These are phyloP conservation scores for Todus mexicanus DNA, from an alignment of 2,797 vertebrate species.

Conservation along the genomic window DNA sequence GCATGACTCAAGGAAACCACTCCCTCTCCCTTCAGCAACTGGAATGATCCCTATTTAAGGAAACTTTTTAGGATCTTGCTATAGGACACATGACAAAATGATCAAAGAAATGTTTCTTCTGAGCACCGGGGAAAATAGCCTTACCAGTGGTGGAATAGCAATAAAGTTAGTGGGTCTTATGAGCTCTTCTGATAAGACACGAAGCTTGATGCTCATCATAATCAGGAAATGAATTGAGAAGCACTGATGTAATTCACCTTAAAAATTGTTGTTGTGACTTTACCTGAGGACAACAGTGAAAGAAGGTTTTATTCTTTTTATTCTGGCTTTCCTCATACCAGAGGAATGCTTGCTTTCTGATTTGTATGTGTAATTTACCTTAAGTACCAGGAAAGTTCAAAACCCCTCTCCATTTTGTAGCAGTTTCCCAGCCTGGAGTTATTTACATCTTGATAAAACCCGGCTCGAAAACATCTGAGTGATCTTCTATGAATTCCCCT, in stretches of 20 bases:
- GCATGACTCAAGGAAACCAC: neutral
- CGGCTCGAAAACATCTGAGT: neutral
- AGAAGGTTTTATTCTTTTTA: neutral
- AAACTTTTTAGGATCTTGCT: neutral
- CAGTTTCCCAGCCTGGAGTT: neutral
- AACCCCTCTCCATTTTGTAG: neutral
- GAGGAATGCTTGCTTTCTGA: neutral
- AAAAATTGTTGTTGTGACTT: neutral
- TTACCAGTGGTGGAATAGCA: neutral
- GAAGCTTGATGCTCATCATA: neutral
- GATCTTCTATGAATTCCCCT: neutral
- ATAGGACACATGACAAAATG: neutral
- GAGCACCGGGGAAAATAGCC: neutral
- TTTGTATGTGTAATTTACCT: neutral
- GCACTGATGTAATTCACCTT: neutral
- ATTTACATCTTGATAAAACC: too few relatives aligned
- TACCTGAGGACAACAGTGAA: neutral
- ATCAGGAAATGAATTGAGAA: neutral
- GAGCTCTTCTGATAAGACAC: neutral
- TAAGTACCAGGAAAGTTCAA: constrained; percentile 17
- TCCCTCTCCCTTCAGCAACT: neutral
- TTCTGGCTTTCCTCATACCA: neutral
- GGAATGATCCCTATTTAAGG: neutral
- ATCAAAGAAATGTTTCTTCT: neutral
- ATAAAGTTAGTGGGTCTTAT: neutral